Percentiles rank a stretch among this genome's conserved stretches.
Evolutionary conservation across 2,888 invertebrate genomes (phyloP).

Genomic region (Proisotoma minuta): DNA sequence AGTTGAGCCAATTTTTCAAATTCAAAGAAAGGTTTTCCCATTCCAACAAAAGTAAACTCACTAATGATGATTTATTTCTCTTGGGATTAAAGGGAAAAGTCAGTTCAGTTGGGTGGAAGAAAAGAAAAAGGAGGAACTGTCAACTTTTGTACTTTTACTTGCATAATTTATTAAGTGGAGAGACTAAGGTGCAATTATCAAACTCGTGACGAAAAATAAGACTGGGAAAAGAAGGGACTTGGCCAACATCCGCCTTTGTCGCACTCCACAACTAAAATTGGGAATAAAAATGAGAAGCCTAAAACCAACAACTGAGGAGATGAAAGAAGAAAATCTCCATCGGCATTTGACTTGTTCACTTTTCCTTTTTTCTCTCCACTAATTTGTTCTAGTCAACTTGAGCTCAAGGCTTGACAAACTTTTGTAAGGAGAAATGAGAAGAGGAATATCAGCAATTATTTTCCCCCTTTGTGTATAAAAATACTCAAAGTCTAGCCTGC

Average conservation of each 20-base stretch:
- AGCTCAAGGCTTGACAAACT: no score
- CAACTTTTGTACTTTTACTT: background rate
- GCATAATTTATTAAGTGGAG: background rate
- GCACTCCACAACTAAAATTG: no score
- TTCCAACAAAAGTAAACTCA: no score
- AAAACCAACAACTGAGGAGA: background rate
- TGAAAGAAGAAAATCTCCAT: background rate
- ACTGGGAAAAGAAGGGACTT: background rate
- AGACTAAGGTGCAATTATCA: no score
- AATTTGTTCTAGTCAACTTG: background rate
- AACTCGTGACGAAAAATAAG: background rate
- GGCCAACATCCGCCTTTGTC: background rate
- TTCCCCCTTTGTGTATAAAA: no score
- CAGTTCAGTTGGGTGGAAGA: background rate
- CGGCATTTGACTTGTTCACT: background rate
- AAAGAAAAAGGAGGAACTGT: background rate
- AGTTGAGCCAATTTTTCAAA: no score
- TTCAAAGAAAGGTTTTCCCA: no score
- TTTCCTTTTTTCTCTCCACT: background rate
- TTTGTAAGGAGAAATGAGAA: no score
- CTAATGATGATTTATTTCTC: background rate
- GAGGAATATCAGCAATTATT: no score
- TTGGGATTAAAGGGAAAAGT: background rate
- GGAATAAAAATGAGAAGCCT: background rate
- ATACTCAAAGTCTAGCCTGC: no score